Evolutionary conservation across 2,888 invertebrate species (phyloP).

Genomic region (Watsonalla binaria): DNA sequence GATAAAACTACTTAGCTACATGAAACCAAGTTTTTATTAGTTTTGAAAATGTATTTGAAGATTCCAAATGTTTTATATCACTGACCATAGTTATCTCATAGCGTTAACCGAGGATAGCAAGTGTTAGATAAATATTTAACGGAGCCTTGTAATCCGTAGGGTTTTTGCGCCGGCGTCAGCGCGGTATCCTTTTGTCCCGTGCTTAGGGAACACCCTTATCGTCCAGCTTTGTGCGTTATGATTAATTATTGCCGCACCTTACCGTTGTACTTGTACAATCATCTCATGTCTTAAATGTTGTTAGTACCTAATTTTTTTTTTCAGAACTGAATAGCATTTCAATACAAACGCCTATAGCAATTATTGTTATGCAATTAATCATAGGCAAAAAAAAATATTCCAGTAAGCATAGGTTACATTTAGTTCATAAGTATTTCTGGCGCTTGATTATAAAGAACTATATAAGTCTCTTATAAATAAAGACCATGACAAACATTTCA

Average conservation of each 20-base stretch:
- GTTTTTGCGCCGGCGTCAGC: constrained; percentile 45
- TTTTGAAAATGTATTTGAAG: constrained; percentile 4
- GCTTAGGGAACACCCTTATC: constrained; percentile 53
- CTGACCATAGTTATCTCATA: constrained; percentile 26
- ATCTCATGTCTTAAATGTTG: background rate
- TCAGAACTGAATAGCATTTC: too few species aligned
- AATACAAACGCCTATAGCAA: too few species aligned
- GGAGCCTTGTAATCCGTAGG: constrained; percentile 56
- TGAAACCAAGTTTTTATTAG: background rate
- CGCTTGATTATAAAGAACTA: too few species aligned
- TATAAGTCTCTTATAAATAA: too few species aligned
- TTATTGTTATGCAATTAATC: too few species aligned
- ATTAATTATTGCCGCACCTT: constrained; percentile 48
- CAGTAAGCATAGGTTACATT: too few species aligned
- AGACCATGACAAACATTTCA: too few species aligned
- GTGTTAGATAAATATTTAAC: constrained; percentile 66
- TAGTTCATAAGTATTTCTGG: too few species aligned
- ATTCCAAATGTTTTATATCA: constrained; percentile 29
- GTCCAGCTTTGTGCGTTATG: constrained; percentile 51
- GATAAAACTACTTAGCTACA: background rate
- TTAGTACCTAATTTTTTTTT: too few species aligned
- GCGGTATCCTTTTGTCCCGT: constrained; percentile 49
- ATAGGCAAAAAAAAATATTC: too few species aligned
- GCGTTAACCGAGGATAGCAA: constrained; percentile 34
- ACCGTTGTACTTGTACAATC: constrained; percentile 24